Evolutionary conservation across 1,140 invertebrate species (phyloP).

Genomic region (Drosophila tsacasi): DNA sequence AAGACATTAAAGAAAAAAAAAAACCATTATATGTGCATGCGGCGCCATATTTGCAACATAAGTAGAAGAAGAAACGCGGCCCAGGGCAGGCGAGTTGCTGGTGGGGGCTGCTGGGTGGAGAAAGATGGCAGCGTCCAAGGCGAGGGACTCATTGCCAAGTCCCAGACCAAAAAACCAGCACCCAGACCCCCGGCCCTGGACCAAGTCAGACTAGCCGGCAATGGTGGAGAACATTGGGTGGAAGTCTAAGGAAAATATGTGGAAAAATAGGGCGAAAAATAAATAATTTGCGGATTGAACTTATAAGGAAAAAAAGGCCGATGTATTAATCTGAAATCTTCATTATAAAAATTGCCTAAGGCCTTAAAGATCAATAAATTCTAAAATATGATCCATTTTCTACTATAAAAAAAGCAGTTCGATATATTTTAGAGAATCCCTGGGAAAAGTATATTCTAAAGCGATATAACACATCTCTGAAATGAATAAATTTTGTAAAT

Average conservation of each 20-base stretch:
- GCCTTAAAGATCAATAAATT: no score
- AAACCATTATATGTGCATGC: slow-evolving; percentile 40
- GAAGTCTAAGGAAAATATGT: background rate
- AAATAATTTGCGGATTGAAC: no score
- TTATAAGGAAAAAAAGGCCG: no score
- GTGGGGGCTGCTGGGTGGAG: background rate
- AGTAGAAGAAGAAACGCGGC: slow-evolving; percentile 43
- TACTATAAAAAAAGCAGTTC: no score
- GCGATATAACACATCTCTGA: no score
- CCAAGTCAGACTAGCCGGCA: slow-evolving; percentile 27
- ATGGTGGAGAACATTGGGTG: slow-evolving; percentile 13
- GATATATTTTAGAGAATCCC: no score
- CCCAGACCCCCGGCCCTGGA: slow-evolving; percentile 25
- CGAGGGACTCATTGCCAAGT: slow-evolving; percentile 64
- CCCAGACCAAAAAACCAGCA: slow-evolving; percentile 33
- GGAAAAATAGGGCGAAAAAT: background rate
- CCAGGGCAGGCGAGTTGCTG: background rate
- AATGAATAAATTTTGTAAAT: no score
- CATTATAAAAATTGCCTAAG: no score
- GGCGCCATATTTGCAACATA: slow-evolving; percentile 56
- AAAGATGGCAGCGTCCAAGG: slow-evolving; percentile 60
- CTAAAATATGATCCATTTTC: no score
- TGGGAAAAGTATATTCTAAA: no score
- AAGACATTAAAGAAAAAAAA: slow-evolving; percentile 26
- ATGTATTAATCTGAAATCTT: no score